Evolutionary conservation across 2,888 invertebrate species (phyloP).

Genomic region (Eretmocerus hayati): DNA sequence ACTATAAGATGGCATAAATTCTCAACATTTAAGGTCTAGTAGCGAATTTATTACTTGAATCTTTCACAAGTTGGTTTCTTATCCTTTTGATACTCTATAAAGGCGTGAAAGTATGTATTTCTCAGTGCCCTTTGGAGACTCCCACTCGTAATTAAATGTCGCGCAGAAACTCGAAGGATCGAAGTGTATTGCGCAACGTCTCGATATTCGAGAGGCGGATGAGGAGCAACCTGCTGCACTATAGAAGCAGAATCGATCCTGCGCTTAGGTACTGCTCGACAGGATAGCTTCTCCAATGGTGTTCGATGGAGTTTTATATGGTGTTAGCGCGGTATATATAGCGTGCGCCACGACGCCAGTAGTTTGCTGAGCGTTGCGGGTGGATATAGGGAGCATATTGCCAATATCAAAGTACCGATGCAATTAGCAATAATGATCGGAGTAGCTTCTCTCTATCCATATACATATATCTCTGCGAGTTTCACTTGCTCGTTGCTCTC

Average conservation of each 20-base stretch:
- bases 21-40: no score
- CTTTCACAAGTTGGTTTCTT: no score
- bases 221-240: no score
- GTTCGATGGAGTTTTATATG: constrained; percentile 10
- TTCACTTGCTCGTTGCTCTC: not conserved
- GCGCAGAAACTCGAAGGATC: not conserved
- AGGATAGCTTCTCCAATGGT: not conserved
- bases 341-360: not conserved
- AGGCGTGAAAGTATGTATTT: no score
- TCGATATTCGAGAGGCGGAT: not conserved
- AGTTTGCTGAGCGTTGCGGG: not conserved
- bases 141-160: not conserved
- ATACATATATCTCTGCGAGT: constrained; percentile 12
- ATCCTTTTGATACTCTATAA: no score
- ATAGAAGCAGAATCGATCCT: constrained; percentile 1
- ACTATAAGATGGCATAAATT: no score
- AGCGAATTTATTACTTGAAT: no score
- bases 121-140: no score
- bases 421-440: constrained; percentile 38
- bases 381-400: constrained; percentile 12
- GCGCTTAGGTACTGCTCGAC: not conserved
- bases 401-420: constrained; percentile 32
- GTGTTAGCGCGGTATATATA: not conserved
- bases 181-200: not conserved
- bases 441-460: constrained; percentile 6